A percentile compares a stretch with the other conserved stretches of the same genome.
These are phyloP conservation scores for Meiosimyza platycephala DNA, from an alignment of 2,888 invertebrate species.

Conservation along the genomic window DNA sequence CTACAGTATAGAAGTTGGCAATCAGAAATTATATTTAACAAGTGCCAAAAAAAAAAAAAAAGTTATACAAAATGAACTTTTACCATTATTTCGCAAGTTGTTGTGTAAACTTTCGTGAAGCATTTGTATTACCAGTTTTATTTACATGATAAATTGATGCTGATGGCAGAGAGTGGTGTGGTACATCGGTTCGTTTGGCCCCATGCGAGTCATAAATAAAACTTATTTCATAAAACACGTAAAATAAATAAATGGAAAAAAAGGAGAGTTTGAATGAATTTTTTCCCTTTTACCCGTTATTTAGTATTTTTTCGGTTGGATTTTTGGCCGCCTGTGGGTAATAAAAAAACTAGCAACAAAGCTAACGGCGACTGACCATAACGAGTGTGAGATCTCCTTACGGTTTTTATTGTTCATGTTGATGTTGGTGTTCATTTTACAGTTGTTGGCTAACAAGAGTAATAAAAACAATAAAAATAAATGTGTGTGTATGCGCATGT, in stretches of 20 bases:
- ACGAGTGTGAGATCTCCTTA: background rate
- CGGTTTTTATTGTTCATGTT: background rate
- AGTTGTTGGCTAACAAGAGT: background rate
- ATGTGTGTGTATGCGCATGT: background rate
- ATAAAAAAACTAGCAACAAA: conserved; percentile 28
- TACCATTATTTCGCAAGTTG: conserved; percentile 12
- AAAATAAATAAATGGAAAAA: conserved; percentile 4
- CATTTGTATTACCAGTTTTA: conserved; percentile 27
- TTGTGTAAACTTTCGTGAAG: conserved; percentile 22
- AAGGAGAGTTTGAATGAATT: conserved; percentile 24
- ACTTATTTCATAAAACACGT: conserved; percentile 19
- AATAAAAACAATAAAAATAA: background rate
- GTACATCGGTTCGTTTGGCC: background rate
- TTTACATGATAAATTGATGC: conserved; percentile 39
- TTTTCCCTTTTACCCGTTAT: conserved; percentile 5
- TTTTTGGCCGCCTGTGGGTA: conserved; percentile 33
- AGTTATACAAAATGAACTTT: background rate
- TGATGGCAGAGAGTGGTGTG: background rate
- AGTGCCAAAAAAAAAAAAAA: background rate
- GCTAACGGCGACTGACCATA: conserved; percentile 23
- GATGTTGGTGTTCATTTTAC: background rate
- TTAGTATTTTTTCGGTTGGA: background rate
- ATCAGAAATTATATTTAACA: background rate
- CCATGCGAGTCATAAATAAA: conserved; percentile 27
- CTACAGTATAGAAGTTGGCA: too few species aligned